These are phyloP conservation scores for Nebria salina DNA, from an alignment of 2,888 invertebrate species.

Conservation along the genomic window DNA sequence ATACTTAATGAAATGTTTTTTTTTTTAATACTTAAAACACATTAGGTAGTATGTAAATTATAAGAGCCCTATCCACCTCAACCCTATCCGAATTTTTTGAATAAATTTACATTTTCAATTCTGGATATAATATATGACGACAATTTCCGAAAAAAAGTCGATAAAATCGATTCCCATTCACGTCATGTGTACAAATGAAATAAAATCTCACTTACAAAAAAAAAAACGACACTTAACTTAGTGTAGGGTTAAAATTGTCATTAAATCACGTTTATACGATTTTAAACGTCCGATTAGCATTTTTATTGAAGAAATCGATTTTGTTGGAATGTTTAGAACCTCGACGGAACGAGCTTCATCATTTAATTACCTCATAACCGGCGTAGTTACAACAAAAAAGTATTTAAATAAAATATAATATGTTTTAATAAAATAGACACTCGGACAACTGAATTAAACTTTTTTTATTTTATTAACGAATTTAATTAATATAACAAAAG, in stretches of 20 bases:
- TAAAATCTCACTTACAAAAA: conserved; percentile 27
- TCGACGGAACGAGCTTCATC: neutral
- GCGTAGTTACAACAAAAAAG: neutral
- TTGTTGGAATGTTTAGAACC: conserved; percentile 12
- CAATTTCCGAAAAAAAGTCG: neutral
- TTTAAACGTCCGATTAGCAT: conserved; percentile 44
- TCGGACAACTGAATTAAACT: neutral
- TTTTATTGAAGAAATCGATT: conserved; percentile 40
- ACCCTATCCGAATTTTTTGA: neutral
- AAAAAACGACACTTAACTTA: conserved; percentile 28
- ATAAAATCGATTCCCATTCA: conserved; percentile 26
- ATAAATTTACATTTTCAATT: neutral
- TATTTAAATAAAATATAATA: neutral
- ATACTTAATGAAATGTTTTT: neutral
- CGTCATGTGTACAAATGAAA: conserved; percentile 24
- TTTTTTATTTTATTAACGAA: neutral
- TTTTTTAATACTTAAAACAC: neutral
- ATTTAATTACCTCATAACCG: neutral
- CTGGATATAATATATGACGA: neutral
- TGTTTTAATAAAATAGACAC: neutral
- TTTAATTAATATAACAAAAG: neutral
- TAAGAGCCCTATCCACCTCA: neutral
- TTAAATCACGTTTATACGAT: conserved; percentile 45
- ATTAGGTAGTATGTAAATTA: neutral
- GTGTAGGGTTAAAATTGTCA: conserved; percentile 27